Evolutionary conservation across 2,888 invertebrate genomes (phyloP), one percentile per base, ranked within the genome.

Genomic region (Bedellia somnulentella): DNA sequence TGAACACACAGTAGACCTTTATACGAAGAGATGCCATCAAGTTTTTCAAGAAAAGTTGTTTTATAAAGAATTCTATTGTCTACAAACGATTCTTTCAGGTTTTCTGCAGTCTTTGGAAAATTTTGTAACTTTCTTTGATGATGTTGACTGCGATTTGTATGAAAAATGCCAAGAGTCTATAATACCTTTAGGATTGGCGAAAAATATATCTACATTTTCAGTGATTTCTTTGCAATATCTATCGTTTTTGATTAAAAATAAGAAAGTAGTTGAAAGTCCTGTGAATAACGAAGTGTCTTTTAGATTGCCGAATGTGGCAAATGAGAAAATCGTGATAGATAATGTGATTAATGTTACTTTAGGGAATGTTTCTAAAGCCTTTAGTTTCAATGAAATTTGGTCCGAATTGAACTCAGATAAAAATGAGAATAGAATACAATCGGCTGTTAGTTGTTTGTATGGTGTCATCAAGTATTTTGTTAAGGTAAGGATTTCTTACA

Each of bases 11-110:
- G 60, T 77, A 31, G n/a, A 77, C 10, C 57, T 71, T 32, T 77
- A 77, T 14, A 76, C 77, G 0, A 45, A 64, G 6, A 47, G 75
- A 15, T 77, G 77, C 17, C 76, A 75, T 26, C 70, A 75, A 51
- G 73, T 77, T 0, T 77, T 77, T 16, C 67, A 71, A 52, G 77
- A 77, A 16, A 75, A 73, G 41, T 35, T 70, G 2, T 77, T 77
- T 37, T 68, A 73, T 35, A 63, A 71, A 43, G 75, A 77, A 37
- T 71, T 70, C 26, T 46, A 58, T 12, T 61, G 52, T 0, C 41
- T 73, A 2, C 77, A 77, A 32, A 63, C 58, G 0, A 45, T 70
- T 17, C 35, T 76, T 27, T 50, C 49, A 0, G 68, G 68, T 2
- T 67, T 62, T 30, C 41, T 77, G 15, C 43, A 57, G 14, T 43